Percentiles rank a stretch among this genome's conserved stretches.
phyloP scores from a whole-genome alignment of 2,113 vertebrate species.

The Hippocampus abdominalis region DNA sequence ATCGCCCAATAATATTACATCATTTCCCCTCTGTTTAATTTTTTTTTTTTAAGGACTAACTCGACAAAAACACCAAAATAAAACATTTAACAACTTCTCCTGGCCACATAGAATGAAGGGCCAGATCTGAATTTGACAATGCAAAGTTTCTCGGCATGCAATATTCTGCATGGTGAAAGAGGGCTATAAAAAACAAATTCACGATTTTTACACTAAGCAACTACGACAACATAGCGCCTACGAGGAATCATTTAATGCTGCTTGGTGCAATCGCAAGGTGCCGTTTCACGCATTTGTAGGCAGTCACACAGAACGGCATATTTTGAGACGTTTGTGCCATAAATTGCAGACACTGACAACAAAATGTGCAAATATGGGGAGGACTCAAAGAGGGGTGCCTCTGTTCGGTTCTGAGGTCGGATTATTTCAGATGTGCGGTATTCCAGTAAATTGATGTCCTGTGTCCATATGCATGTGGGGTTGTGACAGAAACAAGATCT shows the following conservation, averaged over 20 bases:
- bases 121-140: too few species aligned
- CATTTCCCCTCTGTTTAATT: too few species aligned
- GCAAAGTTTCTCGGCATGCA: too few species aligned
- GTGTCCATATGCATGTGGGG: conserved; percentile 43
- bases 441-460: conserved; percentile 48
- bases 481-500: conserved; percentile 55
- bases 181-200: background rate
- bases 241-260: conserved; percentile 48
- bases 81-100: too few species aligned
- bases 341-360: conserved; percentile 62
- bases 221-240: conserved; percentile 48
- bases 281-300: conserved; percentile 63
- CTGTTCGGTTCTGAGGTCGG: conserved; percentile 46
- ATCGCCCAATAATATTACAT: too few species aligned
- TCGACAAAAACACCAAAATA: too few species aligned
- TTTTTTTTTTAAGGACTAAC: too few species aligned
- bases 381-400: conserved; percentile 50
- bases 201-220: background rate
- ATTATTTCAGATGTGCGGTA: conserved; percentile 61
- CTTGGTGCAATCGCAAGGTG: conserved; percentile 62
- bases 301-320: conserved; percentile 60
- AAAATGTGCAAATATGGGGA: conserved; percentile 55
- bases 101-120: too few species aligned
- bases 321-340: conserved; percentile 66
- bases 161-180: background rate